These are phyloP conservation scores for Pinna nobilis DNA, from an alignment of 1,140 invertebrate genomes.

Conservation along the genomic window DNA sequence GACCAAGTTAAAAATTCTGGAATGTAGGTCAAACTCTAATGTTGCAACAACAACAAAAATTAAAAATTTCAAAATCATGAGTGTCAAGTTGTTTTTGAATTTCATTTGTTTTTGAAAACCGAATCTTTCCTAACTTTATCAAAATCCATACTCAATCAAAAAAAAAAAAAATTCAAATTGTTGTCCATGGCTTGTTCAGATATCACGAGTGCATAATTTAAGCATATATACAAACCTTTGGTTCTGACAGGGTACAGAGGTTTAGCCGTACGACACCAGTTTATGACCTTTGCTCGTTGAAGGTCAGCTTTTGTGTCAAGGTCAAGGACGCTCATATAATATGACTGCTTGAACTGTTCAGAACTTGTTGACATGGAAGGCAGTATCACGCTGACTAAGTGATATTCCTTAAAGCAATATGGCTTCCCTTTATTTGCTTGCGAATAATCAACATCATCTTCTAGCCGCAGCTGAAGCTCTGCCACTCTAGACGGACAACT, in stretches of 20 bases:
- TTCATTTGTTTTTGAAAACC: too few species aligned
- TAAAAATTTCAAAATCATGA: too few species aligned
- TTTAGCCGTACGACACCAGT: slow-evolving; percentile 64
- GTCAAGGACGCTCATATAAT: slow-evolving; percentile 48
- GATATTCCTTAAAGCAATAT: slow-evolving; percentile 33
- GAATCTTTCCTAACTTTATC: too few species aligned
- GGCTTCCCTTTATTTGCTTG: slow-evolving; percentile 18
- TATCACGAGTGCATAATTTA: too few species aligned
- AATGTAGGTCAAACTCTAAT: too few species aligned
- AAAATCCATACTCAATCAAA: too few species aligned
- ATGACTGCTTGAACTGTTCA: slow-evolving; percentile 35
- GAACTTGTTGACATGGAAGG: slow-evolving; percentile 25
- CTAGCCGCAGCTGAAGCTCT: slow-evolving; percentile 30
- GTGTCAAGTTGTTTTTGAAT: too few species aligned
- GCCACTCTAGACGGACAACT: slow-evolving; percentile 33
- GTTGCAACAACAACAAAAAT: too few species aligned
- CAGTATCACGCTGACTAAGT: slow-evolving; percentile 30
- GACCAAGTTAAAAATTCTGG: too few species aligned
- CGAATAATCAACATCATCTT: slow-evolving; percentile 42
- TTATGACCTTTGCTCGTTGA: slow-evolving; percentile 56
- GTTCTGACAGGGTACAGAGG: slow-evolving; percentile 54
- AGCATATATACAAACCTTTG: slow-evolving; percentile 54
- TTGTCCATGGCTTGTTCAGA: too few species aligned
- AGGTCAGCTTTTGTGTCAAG: slow-evolving; percentile 55
- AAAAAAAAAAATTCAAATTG: too few species aligned